phyloP scores from a whole-genome alignment of 2,888 invertebrate species.

The Druceiella hillmani region DNA sequence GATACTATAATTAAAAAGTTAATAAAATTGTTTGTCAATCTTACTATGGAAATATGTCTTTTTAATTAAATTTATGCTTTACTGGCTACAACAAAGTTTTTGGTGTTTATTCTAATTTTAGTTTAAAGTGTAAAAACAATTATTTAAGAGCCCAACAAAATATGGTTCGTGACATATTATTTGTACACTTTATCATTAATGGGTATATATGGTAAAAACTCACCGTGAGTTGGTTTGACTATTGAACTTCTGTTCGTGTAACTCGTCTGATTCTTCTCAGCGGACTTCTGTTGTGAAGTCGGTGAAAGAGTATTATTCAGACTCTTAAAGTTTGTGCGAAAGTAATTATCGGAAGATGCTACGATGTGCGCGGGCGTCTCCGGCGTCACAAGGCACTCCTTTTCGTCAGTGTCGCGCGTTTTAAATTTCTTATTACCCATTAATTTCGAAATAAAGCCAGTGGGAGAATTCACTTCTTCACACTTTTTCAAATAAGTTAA shows the following conservation, averaged over 20 bases:
- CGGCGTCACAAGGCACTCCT: conserved; percentile 36
- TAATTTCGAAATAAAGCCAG: conserved; percentile 42
- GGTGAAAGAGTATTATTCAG: conserved; percentile 30
- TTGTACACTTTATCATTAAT: not conserved
- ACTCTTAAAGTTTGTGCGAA: conserved; percentile 45
- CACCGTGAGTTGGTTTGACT: conserved; percentile 40
- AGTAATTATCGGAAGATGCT: conserved; percentile 47
- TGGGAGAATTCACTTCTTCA: conserved; percentile 32
- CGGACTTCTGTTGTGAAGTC: conserved; percentile 40
- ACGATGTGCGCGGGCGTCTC: conserved; percentile 37
- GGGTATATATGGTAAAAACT: conserved; percentile 25
- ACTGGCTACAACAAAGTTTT: too few species aligned
- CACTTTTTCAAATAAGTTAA: conserved; percentile 2
- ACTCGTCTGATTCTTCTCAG: too few species aligned
- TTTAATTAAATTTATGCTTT: too few species aligned
- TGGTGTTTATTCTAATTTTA: too few species aligned
- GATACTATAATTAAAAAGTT: too few species aligned
- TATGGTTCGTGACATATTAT: too few species aligned
- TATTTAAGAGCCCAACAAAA: too few species aligned
- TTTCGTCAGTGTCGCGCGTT: conserved; percentile 33
- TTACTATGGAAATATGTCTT: too few species aligned
- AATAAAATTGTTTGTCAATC: too few species aligned
- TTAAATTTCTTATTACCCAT: conserved; percentile 37
- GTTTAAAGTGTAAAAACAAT: too few species aligned
- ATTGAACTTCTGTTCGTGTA: conserved; percentile 36